These are phyloP conservation scores for Dinocampus coccinellae DNA, from an alignment of 2,888 invertebrate genomes.

Conservation along the genomic window DNA sequence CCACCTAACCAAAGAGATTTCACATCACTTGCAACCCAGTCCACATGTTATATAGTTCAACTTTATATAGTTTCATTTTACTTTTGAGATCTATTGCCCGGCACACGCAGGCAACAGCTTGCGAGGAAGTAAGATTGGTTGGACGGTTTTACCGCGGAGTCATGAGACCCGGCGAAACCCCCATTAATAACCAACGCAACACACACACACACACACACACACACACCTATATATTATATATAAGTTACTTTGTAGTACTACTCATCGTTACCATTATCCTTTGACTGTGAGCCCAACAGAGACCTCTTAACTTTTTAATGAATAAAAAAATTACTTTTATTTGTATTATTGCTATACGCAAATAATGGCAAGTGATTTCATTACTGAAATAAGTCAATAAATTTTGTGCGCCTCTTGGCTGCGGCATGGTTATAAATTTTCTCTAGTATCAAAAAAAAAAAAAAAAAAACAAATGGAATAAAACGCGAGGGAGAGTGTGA, in stretches of 20 bases:
- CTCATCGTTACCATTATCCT: conserved; percentile 40
- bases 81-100: conserved; percentile 44
- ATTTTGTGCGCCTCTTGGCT: conserved; percentile 31
- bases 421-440: conserved; percentile 36
- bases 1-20: conserved; percentile 44
- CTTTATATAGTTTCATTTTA: conserved; percentile 25
- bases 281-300: neutral
- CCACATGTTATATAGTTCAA: conserved; percentile 36
- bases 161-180: conserved; percentile 44
- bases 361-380: neutral
- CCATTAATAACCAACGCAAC: conserved; percentile 51
- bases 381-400: conserved; percentile 34
- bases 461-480: conserved; percentile 14
- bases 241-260: conserved; percentile 26
- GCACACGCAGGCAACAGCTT: conserved; percentile 43
- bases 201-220: conserved; percentile 21
- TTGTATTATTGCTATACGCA: neutral
- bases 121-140: conserved; percentile 47
- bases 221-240: too few species aligned
- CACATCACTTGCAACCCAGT: conserved; percentile 37
- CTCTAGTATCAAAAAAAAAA: conserved; percentile 28
- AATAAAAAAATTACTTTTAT: neutral
- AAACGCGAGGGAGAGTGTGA: conserved; percentile 23
- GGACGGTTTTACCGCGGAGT: conserved; percentile 43
- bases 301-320: neutral